phyloP scores from a whole-genome alignment of 2,888 invertebrate species.

The Trichacis sp. region DNA sequence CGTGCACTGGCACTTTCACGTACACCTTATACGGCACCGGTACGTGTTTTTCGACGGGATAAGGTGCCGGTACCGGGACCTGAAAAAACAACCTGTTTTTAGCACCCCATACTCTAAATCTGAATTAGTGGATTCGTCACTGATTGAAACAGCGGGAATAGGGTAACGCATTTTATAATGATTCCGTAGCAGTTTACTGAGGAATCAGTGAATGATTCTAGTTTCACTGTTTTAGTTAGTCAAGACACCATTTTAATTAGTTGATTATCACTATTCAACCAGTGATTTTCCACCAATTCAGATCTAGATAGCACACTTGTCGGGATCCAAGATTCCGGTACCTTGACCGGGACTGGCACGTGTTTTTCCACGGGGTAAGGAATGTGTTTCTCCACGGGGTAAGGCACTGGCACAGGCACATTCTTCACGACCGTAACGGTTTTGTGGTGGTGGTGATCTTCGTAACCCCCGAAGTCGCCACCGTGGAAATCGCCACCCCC shows the following conservation, averaged over 20 bases:
- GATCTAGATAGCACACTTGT: too few relatives aligned
- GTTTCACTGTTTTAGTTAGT: too few relatives aligned
- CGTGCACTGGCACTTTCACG: conserved; percentile 76
- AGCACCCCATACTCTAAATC: too few relatives aligned
- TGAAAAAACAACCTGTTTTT: too few relatives aligned
- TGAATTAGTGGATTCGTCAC: too few relatives aligned
- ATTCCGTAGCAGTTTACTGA: too few relatives aligned
- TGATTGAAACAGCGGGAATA: too few relatives aligned
- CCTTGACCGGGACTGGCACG: conserved; percentile 74
- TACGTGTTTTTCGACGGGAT: conserved; percentile 71
- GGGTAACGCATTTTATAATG: too few relatives aligned
- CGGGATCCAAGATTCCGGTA: too few relatives aligned
- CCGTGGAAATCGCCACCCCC: conserved; percentile 73
- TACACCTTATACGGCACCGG: conserved; percentile 76
- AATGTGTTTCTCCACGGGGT: conserved; percentile 79
- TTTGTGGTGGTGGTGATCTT: conserved; percentile 71
- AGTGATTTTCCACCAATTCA: conserved; percentile 83
- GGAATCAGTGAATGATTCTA: too few relatives aligned
- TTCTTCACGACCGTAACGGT: conserved; percentile 78
- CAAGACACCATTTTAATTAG: too few relatives aligned
- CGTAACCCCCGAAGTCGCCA: conserved; percentile 46
- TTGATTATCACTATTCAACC: too few relatives aligned
- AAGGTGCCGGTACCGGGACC: conserved; percentile 71
- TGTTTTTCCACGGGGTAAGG: conserved; percentile 76
- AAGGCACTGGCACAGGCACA: conserved; percentile 73